Percentiles rank a stretch among this genome's conserved stretches.
phyloP scores from a whole-genome alignment of 2,888 invertebrate genomes.

The Callosobruchus maculatus region DNA sequence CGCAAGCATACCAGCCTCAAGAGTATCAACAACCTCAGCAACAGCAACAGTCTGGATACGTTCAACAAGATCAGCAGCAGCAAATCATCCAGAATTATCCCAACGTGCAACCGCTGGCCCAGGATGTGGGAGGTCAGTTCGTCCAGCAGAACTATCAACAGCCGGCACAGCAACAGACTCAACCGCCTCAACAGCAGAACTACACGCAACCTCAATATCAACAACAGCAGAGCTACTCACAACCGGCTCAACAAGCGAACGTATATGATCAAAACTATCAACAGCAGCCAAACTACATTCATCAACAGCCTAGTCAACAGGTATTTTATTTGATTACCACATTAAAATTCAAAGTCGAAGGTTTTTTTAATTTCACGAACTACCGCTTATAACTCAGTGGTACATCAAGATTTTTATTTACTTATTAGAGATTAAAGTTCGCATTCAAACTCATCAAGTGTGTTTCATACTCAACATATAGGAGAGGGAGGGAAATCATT shows the following conservation, averaged over 20 bases:
- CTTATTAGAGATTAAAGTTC: no score
- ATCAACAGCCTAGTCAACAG: background rate
- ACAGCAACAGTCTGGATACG: conserved; percentile 8
- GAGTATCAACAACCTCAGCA: conserved; percentile 13
- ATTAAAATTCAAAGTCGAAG: no score
- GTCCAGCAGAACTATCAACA: conserved; percentile 1
- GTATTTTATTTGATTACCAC: background rate
- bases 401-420: no score
- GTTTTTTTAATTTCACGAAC: no score
- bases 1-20: conserved; percentile 9
- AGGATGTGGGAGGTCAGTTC: background rate
- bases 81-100: conserved; percentile 6
- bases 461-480: no score
- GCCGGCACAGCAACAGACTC: conserved; percentile 12
- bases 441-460: no score
- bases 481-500: no score
- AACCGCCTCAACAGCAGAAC: conserved; percentile 18
- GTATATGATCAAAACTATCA: conserved; percentile 16
- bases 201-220: conserved; percentile 12
- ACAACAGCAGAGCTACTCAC: conserved; percentile 7
- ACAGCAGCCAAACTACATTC: conserved; percentile 15
- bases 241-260: conserved; percentile 16
- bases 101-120: background rate
- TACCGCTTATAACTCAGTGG: no score
- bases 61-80: conserved; percentile 10